Evolutionary conservation across 2,113 vertebrate genomes (phyloP).

Genomic region (Sarotherodon lohbergeri): DNA sequence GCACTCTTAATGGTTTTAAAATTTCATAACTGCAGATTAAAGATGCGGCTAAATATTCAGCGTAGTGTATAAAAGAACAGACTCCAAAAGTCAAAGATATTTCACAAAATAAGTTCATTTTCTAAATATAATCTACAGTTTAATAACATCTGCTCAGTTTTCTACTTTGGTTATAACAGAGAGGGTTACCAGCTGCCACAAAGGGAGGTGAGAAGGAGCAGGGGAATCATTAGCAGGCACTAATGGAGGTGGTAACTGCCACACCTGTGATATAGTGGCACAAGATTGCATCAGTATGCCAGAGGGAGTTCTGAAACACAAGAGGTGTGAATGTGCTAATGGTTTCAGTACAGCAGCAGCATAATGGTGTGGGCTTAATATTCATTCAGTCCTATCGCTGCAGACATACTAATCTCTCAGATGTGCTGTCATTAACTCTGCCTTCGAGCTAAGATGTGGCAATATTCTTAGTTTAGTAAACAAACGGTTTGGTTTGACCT

Average conservation of each 20-base stretch:
- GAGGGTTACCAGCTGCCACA: neutral
- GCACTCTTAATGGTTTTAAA: neutral
- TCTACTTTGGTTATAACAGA: neutral
- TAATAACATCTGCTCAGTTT: neutral
- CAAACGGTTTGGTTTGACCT: neutral
- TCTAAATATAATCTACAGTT: neutral
- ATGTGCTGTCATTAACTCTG: neutral
- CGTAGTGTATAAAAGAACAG: neutral
- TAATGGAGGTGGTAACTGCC: slow-evolving; percentile 6
- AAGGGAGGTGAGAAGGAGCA: neutral
- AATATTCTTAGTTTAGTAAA: neutral
- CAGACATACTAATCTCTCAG: neutral
- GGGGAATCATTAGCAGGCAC: slow-evolving; percentile 35
- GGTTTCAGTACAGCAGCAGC: neutral
- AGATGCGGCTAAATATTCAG: neutral
- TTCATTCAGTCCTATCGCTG: neutral
- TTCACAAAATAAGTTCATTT: neutral
- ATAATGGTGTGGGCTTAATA: neutral
- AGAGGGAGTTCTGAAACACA: slow-evolving; percentile 9
- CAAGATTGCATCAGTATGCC: slow-evolving; percentile 28
- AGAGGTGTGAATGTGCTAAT: slow-evolving; percentile 3
- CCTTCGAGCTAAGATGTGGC: neutral
- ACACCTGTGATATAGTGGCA: slow-evolving; percentile 30
- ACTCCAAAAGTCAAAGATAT: neutral
- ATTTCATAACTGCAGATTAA: neutral